Evolutionary conservation across 1,140 invertebrate species (phyloP), one percentile per base, ranked within the genome.

Genomic region (Agrypnia vestita): DNA sequence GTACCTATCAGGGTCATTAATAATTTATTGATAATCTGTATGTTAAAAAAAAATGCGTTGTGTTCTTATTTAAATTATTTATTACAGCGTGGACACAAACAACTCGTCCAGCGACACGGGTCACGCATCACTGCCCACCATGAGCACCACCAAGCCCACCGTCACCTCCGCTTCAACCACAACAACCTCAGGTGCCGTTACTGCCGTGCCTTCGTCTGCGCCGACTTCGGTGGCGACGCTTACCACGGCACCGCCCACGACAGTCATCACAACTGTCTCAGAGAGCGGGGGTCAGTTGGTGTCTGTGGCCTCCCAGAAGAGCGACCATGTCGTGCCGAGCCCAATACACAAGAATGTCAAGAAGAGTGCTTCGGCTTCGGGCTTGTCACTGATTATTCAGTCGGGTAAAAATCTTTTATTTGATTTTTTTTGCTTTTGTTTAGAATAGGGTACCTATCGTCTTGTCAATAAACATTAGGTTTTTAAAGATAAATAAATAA

Each of bases 331-430:
- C 8, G 67, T 12, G 1, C 67, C 81, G 1, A 80, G 81, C 56
- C 81, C 80, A 0, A 53, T 77, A 1, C 81, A 82, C 44, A 83
- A 82, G 55, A 75, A 82, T 51, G 94, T 97, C 53, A 95, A 96
- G 59, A 97, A 97, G 86, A 97, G 96, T 71, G 96, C 96, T 12
- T 98, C 97, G 13, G 96, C 97, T 0, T 95, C 96, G 80, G 97
- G 96, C n/a, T 89, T 99, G 4, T 97, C 97, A 0, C 89, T 99
- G 10, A 96, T 98, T 84, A 98, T 98, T 85, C 96, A 96, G 79
- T 90, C 94, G 86, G 94, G 91, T 90, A 44, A 44, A n/a, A 17
- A n/a, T n/a, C n/a, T n/a, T n/a, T n/a, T n/a, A n/a, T n/a, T n/a
- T n/a, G n/a, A n/a, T n/a, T n/a, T n/a, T n/a, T n/a, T n/a, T n/a